Evolutionary conservation across 1,140 invertebrate species (phyloP).

Genomic region (Oscheius sp.): DNA sequence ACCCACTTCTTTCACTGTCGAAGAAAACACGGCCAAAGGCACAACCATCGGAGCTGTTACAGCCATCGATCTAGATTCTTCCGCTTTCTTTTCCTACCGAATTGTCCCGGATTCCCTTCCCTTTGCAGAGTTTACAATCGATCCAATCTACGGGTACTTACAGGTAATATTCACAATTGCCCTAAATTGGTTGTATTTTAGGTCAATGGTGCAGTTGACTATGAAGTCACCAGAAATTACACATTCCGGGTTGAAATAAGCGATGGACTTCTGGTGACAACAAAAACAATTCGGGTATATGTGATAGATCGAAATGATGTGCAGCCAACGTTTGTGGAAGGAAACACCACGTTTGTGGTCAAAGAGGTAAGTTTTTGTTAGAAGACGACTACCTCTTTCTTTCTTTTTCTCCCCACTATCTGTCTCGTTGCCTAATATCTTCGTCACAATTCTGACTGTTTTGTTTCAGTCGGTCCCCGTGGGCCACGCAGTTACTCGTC

Average conservation of each 20-base stretch:
- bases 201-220: not conserved
- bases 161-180: not conserved
- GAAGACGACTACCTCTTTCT: not conserved
- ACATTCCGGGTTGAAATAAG: not conserved
- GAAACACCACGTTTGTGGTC: not conserved
- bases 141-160: not conserved
- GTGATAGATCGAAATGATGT: not conserved
- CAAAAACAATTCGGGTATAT: not conserved
- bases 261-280: not conserved
- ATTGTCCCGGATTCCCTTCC: slow-evolving; percentile 1
- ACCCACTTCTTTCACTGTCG: not conserved
- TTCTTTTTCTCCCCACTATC: no score
- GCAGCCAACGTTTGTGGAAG: not conserved
- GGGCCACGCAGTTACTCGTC: not conserved
- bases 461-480: not conserved
- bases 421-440: no score
- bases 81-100: not conserved
- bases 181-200: not conserved
- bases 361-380: slow-evolving; percentile 2
- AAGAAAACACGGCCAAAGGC: not conserved
- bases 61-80: not conserved
- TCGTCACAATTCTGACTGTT: not conserved
- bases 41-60: not conserved
- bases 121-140: not conserved
- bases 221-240: not conserved